Evolutionary conservation across 2,888 invertebrate species (phyloP).

Genomic region (Zaprionus bogoriensis): DNA sequence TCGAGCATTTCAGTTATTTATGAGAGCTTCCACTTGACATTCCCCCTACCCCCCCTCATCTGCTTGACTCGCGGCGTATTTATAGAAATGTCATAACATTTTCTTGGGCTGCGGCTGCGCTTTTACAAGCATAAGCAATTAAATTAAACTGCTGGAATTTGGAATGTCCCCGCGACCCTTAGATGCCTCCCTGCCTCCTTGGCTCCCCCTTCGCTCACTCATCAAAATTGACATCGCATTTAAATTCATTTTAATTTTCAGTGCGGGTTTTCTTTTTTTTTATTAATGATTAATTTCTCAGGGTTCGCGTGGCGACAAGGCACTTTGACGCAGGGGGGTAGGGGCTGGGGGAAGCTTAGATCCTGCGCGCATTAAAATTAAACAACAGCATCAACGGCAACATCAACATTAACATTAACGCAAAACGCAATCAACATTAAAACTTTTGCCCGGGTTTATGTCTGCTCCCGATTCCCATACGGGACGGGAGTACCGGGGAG

Average conservation of each 20-base stretch:
- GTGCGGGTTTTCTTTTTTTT: conserved; percentile 41
- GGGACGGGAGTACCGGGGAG: no score
- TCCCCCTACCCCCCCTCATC: background rate
- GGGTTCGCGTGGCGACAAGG: background rate
- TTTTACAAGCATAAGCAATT: conserved; percentile 62
- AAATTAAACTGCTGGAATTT: conserved; percentile 68
- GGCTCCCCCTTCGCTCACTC: conserved; percentile 6
- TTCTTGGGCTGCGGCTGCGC: conserved; percentile 25
- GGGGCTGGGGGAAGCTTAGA: conserved; percentile 21
- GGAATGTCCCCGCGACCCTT: conserved; percentile 15
- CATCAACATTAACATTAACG: conserved; percentile 53
- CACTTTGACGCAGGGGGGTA: background rate
- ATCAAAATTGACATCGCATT: conserved; percentile 68
- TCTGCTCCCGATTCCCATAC: conserved; percentile 8
- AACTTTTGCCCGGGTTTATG: conserved; percentile 62
- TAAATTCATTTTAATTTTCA: conserved; percentile 65
- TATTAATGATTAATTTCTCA: conserved; percentile 71
- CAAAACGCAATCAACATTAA: conserved; percentile 76
- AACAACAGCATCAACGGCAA: conserved; percentile 42
- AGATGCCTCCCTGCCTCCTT: background rate
- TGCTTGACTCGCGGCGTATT: conserved; percentile 30
- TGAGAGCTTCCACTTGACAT: conserved; percentile 16
- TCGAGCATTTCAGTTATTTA: conserved; percentile 49
- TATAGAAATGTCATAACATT: conserved; percentile 71
- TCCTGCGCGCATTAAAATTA: conserved; percentile 61